phyloP scores from a whole-genome alignment of 2,888 invertebrate species.

The Chouioia cunea region DNA sequence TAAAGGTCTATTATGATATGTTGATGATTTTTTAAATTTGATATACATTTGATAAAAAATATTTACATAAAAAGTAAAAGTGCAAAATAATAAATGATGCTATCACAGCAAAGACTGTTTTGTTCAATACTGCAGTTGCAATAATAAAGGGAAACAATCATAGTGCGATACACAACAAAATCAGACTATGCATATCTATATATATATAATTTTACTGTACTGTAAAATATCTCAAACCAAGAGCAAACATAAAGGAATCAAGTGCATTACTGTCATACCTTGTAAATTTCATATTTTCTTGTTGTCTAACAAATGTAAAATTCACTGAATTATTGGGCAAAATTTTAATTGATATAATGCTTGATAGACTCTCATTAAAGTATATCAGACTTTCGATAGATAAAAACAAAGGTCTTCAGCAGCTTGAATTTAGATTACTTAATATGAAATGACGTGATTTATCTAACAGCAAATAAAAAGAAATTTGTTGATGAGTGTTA shows the following conservation, averaged over 20 bases:
- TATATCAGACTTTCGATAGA: conserved; percentile 31
- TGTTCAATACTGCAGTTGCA: conserved; percentile 14
- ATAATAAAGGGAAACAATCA: not conserved
- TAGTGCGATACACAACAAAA: not conserved
- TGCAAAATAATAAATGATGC: no score
- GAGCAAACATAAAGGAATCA: conserved; percentile 16
- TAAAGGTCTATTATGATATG: no score
- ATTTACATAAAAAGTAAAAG: no score
- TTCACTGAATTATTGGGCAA: conserved; percentile 17
- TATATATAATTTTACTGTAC: conserved; percentile 14
- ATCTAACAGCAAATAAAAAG: conserved; percentile 9
- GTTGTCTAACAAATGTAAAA: conserved; percentile 30
- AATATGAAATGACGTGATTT: conserved; percentile 21
- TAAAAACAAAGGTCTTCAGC: conserved; percentile 41
- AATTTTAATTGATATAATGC: conserved; percentile 33
- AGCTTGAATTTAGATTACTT: conserved; percentile 33
- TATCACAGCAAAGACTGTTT: conserved; percentile 23
- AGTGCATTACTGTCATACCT: conserved; percentile 42
- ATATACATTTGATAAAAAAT: no score
- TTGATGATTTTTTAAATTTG: no score
- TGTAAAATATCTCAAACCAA: conserved; percentile 19
- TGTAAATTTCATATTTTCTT: conserved; percentile 44
- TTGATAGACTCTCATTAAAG: conserved; percentile 30
- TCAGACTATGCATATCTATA: conserved; percentile 4
- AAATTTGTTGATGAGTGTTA: conserved; percentile 13